These are phyloP conservation scores for Perca fluviatilis DNA, from an alignment of 2,113 vertebrate genomes.

Conservation along the genomic window DNA sequence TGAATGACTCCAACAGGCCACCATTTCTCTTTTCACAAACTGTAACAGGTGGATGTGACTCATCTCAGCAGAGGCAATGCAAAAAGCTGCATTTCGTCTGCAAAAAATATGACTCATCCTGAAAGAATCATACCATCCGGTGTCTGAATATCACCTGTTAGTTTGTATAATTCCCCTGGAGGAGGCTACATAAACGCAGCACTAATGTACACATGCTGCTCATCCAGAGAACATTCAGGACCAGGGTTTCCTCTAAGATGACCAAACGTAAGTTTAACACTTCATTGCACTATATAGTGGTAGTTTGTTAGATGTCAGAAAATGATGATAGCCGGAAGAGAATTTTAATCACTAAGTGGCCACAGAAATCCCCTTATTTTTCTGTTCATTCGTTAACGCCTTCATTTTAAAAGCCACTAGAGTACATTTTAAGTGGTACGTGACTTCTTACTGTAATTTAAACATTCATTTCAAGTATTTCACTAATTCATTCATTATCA, in stretches of 20 bases:
- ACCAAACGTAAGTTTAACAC: neutral
- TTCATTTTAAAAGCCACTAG: neutral
- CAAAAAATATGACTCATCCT: constrained; percentile 21
- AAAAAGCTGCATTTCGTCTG: neutral
- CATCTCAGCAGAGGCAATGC: constrained; percentile 27
- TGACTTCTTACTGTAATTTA: neutral
- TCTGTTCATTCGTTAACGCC: neutral
- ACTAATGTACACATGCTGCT: neutral
- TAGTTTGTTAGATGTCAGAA: neutral
- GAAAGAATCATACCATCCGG: constrained; percentile 16
- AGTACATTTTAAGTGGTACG: neutral
- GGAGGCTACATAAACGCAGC: neutral
- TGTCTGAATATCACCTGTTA: neutral
- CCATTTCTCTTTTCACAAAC: neutral
- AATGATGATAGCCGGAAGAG: too few species aligned
- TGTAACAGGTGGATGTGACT: constrained; percentile 41
- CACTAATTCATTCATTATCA: neutral
- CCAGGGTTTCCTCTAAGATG: neutral
- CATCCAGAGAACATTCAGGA: neutral
- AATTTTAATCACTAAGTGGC: too few species aligned
- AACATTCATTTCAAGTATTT: neutral
- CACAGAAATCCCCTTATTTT: neutral
- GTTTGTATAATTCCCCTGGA: neutral
- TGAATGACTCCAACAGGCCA: constrained; percentile 11
- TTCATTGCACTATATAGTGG: neutral